Evolutionary conservation across 2,888 invertebrate species (phyloP).

Genomic region (Fabriciana adippe): DNA sequence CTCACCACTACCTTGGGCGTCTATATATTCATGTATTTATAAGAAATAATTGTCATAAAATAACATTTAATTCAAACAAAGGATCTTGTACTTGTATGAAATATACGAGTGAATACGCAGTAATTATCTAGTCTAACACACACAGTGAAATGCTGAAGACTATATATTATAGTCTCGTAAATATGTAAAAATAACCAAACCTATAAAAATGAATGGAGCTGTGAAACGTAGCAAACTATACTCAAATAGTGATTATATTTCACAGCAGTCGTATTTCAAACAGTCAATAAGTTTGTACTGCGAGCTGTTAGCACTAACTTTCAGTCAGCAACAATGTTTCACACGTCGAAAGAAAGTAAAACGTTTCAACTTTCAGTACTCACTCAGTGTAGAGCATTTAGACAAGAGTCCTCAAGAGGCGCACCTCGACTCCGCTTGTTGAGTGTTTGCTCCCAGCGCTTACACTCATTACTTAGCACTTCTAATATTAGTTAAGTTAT

Average conservation of each 20-base stretch:
- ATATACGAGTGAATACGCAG: no score
- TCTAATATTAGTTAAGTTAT: conserved; percentile 3
- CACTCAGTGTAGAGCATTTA: conserved; percentile 47
- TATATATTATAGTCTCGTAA: no score
- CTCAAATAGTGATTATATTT: no score
- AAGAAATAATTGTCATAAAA: background rate
- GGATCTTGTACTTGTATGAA: background rate
- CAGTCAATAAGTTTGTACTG: background rate
- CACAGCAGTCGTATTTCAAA: background rate
- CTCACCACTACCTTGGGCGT: conserved; percentile 12
- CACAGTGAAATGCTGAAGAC: no score
- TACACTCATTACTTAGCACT: conserved; percentile 13
- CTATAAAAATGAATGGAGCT: no score
- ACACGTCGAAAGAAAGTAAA: conserved; percentile 27
- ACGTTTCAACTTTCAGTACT: conserved; percentile 23
- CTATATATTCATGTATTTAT: background rate
- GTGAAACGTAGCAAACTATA: no score
- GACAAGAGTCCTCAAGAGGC: conserved; percentile 51
- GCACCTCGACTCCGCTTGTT: conserved; percentile 41
- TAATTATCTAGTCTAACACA: no score
- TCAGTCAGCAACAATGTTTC: conserved; percentile 20
- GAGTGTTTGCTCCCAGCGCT: conserved; percentile 48
- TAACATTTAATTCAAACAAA: background rate
- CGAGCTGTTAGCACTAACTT: background rate
- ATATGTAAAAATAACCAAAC: no score